Conservation (phyloP, 2,888 invertebrate genomes). For the Mesorhabditis sp. region DNA sequence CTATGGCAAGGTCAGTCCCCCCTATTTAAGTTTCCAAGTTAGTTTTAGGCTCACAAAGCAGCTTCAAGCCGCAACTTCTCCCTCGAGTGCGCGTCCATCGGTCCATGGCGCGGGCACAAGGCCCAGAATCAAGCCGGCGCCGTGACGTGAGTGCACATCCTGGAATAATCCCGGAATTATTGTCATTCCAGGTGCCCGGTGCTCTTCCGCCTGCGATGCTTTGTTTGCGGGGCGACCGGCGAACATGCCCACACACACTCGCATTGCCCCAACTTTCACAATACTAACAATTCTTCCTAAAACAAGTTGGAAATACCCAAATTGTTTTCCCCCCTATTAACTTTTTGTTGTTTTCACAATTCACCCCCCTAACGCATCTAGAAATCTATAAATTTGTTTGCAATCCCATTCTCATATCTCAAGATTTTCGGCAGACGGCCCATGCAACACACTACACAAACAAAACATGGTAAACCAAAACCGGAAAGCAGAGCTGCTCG, state of each 20-base stretch:
- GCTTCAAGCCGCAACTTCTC: background rate
- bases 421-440: too few species aligned
- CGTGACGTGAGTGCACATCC: background rate
- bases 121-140: background rate
- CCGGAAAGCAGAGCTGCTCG: too few species aligned
- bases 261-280: slow-evolving; percentile 23
- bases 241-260: slow-evolving; percentile 41
- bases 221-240: slow-evolving; percentile 38
- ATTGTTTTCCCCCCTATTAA: too few species aligned
- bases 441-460: too few species aligned
- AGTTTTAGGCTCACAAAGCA: background rate
- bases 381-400: too few species aligned
- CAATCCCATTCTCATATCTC: too few species aligned
- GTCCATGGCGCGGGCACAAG: background rate
- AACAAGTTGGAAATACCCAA: too few species aligned
- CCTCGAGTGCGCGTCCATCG: background rate
- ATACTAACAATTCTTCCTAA: too few species aligned
- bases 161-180: background rate
- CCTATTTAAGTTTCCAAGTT: background rate
- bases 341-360: too few species aligned
- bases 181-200: slow-evolving; percentile 29
- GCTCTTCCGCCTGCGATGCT: slow-evolving; percentile 32
- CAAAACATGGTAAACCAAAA: too few species aligned
- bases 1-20: background rate
- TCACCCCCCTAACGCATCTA: too few species aligned